Base-by-base conservation (phyloP, 2,888 invertebrate genomes). In the Torymus tubicola region DNA sequence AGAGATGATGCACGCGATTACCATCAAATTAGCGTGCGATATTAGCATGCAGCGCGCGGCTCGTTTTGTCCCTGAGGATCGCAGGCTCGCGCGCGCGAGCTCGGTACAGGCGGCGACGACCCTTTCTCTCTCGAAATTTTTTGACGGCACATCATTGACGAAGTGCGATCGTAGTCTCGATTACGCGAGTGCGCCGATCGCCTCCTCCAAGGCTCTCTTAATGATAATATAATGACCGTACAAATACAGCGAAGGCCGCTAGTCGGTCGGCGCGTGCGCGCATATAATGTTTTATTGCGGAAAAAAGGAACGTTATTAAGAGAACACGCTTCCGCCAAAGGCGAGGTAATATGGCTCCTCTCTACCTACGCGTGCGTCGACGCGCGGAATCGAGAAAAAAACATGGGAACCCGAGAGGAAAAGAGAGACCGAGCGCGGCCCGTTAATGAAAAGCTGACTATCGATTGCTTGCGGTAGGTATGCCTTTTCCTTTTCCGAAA, bases 151-250 rank as follows among this genome's bases (percentile, higher is more conserved):
- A 13, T 57, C 12, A 69, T 67, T 53, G 60, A 31, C 55, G 52
- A 24, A 14, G 18, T n/a, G 42, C 68, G 76, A 68, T 68, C 68
- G 58, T 24, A 18, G 60, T 58, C 10, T 55, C 78, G 74, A 78
- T 70, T 72, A 74, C 42, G 65, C 81, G 64, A 77, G 65, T 74
- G 74, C 70, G 18, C 31, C 21, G 52, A 42, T 42, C 42, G 42
- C 42, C 69, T 73, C 81, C 61, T 75, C 18, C 80, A 64, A 74
- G 71, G 75, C 78, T 67, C 16, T 60, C 60, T 78, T 78, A 76
- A 81, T 75, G 81, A 78, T 78, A 75, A 78, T 75, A 72, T 78
- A 75, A 81, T 75, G 81, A 68, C 75, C 78, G 75, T 52, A 71
- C 50, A 67, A 72, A 73, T 69, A 63, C 14, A 58, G 42, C 71